phyloP scores from a whole-genome alignment of 2,113 vertebrate genomes.

The Stegostoma tigrinum region DNA sequence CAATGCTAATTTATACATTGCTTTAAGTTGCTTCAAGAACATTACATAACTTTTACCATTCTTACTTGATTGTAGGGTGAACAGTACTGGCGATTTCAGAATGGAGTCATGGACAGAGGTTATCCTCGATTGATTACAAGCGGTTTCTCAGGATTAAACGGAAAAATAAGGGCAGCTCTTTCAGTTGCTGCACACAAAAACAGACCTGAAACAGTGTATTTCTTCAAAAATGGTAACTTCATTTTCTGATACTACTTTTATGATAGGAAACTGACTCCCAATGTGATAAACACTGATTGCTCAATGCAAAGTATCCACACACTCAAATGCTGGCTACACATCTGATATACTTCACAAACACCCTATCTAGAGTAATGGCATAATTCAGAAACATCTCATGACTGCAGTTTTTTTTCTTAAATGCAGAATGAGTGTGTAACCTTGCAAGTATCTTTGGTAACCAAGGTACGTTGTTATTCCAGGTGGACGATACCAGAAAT shows the following conservation, averaged over 20 bases:
- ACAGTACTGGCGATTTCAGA: conserved; percentile 86
- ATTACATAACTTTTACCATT: background rate
- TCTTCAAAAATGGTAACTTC: conserved; percentile 81
- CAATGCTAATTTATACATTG: background rate
- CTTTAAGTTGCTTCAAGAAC: background rate
- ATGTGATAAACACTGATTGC: background rate
- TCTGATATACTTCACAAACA: background rate
- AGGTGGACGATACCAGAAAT: conserved; percentile 83
- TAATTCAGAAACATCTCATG: background rate
- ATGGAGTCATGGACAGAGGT: conserved; percentile 65
- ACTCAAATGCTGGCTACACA: background rate
- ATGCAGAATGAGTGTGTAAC: background rate
- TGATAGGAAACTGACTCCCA: background rate
- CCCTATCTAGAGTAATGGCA: background rate
- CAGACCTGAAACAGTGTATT: conserved; percentile 81
- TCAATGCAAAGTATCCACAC: background rate
- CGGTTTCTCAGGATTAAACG: conserved; percentile 76
- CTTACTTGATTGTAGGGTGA: conserved; percentile 55
- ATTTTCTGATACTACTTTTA: background rate
- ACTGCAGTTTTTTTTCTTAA: background rate
- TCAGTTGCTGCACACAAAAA: conserved; percentile 67
- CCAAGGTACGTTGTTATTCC: conserved; percentile 13
- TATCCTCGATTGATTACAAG: conserved; percentile 69
- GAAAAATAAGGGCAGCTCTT: conserved; percentile 75
- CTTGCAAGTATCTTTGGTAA: background rate